Evolutionary conservation across 2,888 invertebrate genomes (phyloP).

Genomic region (Leptogaster cylindrica): DNA sequence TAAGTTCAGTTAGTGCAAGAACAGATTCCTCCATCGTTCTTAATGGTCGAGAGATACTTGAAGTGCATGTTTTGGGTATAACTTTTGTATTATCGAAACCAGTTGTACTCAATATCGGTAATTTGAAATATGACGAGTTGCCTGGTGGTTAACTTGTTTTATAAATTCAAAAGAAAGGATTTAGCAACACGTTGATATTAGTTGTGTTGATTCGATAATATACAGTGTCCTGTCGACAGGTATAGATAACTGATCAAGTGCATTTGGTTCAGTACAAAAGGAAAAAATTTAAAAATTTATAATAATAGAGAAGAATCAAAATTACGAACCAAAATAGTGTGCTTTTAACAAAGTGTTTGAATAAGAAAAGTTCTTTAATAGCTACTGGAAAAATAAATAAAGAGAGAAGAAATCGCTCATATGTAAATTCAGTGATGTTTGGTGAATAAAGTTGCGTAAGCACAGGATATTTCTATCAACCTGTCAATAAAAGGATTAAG

Average conservation of each 20-base stretch:
- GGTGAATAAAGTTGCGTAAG: conserved; percentile 12
- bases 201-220: conserved; percentile 39
- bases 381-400: conserved; percentile 18
- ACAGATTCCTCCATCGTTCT: no score
- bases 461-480: conserved; percentile 1
- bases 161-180: conserved; percentile 47
- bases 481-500: conserved; percentile 24
- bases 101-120: no score
- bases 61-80: no score
- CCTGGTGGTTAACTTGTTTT: conserved; percentile 42
- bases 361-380: neutral
- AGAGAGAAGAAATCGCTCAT: no score
- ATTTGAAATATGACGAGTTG: conserved; percentile 28
- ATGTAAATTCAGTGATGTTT: conserved; percentile 30
- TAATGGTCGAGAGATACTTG: no score
- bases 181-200: neutral
- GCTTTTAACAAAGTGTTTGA: conserved; percentile 15
- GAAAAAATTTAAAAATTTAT: no score
- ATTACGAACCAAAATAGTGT: conserved; percentile 30
- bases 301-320: no score
- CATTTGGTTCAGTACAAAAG: conserved; percentile 4
- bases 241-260: conserved; percentile 25
- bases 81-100: no score
- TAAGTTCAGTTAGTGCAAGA: conserved; percentile 8
- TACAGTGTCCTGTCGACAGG: neutral